Base-by-base conservation (phyloP, 2,888 invertebrate genomes). In the Chalcis sispes region DNA sequence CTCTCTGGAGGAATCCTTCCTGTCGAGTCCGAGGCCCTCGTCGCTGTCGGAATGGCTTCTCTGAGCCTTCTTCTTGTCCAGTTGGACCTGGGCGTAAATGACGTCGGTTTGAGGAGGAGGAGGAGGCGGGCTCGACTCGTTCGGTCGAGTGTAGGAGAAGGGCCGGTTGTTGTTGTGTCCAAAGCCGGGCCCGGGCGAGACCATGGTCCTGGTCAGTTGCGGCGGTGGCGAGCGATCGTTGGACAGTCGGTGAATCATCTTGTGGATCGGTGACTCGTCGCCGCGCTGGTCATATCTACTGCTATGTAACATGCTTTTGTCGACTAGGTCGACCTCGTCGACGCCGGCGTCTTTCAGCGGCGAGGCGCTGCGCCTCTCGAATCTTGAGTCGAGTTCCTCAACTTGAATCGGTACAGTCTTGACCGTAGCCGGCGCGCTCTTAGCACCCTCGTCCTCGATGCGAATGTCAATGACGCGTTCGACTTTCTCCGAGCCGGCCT, bases 101-200 rank as follows among this genome's bases (percentile, higher is more conserved):
- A 95, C 92, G 79, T 92, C 91, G 90, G 81, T 91, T 90, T 76
- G 92, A 90, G 82, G 88, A 42, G 89, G 90, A 89, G 88, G 89
- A 84, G 89, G 90, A 89, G 88, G 89, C 84, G 84, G 91, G 89
- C 56, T 90, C 80, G 84, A 90, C 84, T 89, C 90, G 83, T 92
- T 91, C 7, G 92, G 92, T 81, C 91, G 90, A 2, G 94, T 94
- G 82, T 96, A 96, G 0, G 95, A 96, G 88, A 96, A 96, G 36
- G 95, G 95, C 84, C 95, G 93, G 84, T 94, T 95, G 80, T 92
- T 92, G 84, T 95, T 94, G 80, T 92, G 92, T 29, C 91, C 92
- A 54, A 93, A 91, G 79, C 92, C 91, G 3, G 90, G 89, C 64
- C 91, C 89, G 29, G 93, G 92, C 20, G 92, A 90, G 71, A 93